Evolutionary conservation across 2,797 vertebrate genomes (phyloP), one percentile per base, ranked within the genome.

Genomic region (Squalus acanthias): DNA sequence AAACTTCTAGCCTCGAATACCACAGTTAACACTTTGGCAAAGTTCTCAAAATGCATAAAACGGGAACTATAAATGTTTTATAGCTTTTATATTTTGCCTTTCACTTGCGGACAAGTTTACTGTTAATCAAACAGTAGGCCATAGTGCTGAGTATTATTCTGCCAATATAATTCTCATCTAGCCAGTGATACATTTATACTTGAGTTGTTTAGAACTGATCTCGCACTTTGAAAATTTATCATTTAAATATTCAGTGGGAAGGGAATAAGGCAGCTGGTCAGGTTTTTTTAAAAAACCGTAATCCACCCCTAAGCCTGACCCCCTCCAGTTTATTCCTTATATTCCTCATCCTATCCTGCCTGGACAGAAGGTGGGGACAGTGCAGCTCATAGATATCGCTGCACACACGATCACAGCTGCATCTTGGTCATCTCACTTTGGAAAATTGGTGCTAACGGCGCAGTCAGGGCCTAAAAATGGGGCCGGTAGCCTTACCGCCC

Each of bases 61-160:
- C 22, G 91, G 24, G 63, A 93, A 69, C 63, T 46, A 93, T 69
- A 93, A 93, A 93, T 69, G 22, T 93, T 69, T 93, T 93, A 93
- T 69, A 67, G n/a, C 26, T 67, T 93, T 39, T 39, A 67, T 67
- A 93, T 65, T 93, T 93, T 93, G n/a, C 91, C n/a, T 39, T 93
- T 93, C 63, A 93, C n/a, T 67, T 46, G 63, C 17, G 65, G 63
- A n/a, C 22, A 67, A 67, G 82, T 50, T 82, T 85, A 50, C 82
- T 50, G 6, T 85, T 85, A 85, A 85, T 85, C 82, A 85, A 85
- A 85, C 82, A 85, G 39, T 85, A 85, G 46, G 82, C 24, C 46
- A 85, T 85, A 6, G 20, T 50, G 82, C 82, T 85, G 82, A 50
- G 63, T 22, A 93, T 93, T 93, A 93, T 12, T 93, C 65, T 69